Conservation (phyloP, 2,797 vertebrate genomes). For the Notoglanidium macrostoma region DNA sequence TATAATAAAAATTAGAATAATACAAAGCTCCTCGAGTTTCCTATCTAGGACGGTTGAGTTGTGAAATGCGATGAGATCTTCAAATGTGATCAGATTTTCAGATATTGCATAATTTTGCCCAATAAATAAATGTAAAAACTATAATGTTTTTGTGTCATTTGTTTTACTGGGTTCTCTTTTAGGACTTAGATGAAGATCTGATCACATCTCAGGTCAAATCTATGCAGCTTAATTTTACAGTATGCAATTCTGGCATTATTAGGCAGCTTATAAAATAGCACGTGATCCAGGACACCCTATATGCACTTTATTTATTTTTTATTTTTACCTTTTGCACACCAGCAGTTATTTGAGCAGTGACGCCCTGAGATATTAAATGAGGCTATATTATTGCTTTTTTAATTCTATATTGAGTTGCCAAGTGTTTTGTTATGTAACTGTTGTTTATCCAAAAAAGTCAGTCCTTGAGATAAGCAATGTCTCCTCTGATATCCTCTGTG, state of each 20-base stretch:
- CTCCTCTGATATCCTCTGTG: background rate
- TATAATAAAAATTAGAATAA: background rate
- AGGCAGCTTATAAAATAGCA: background rate
- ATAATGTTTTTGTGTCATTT: too few species aligned
- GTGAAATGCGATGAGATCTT: too few species aligned
- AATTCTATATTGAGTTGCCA: background rate
- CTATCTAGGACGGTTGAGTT: background rate
- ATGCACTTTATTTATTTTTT: background rate
- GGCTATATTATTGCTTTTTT: background rate
- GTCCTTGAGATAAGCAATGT: background rate
- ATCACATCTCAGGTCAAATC: too few species aligned
- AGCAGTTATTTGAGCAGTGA: background rate
- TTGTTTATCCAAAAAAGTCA: background rate
- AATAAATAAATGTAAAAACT: too few species aligned
- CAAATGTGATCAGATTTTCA: too few species aligned
- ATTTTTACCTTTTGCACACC: background rate
- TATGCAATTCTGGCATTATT: background rate
- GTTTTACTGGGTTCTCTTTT: too few species aligned
- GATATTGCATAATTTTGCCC: too few species aligned
- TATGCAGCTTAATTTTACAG: too few species aligned
- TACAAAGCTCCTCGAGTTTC: background rate
- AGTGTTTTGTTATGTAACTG: background rate
- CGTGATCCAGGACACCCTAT: background rate
- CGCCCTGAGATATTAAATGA: background rate
- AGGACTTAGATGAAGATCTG: too few species aligned